These are phyloP conservation scores for Andrena praecox DNA, from an alignment of 2,888 invertebrate genomes.

Conservation along the genomic window DNA sequence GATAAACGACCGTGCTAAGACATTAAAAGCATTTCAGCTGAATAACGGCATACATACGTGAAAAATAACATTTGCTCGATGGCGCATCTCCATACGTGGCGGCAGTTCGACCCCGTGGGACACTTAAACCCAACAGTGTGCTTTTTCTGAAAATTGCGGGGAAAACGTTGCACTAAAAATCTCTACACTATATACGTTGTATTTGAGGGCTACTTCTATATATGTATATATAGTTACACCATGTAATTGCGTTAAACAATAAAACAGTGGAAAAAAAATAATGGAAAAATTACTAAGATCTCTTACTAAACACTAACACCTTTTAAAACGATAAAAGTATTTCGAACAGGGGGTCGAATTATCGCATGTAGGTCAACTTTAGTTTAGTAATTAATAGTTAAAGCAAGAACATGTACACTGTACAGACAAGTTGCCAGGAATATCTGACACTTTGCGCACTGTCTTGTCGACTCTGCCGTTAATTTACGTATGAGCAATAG, in stretches of 20 bases:
- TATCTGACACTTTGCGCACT: neutral
- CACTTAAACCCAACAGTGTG: constrained; percentile 98
- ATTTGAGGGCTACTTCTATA: constrained; percentile 41
- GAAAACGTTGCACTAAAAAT: constrained; percentile 60
- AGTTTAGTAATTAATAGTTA: neutral
- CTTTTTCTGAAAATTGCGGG: constrained; percentile 90
- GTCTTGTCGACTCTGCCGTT: neutral
- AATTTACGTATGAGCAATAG: neutral
- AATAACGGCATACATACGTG: constrained; percentile 90
- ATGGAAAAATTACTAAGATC: constrained; percentile 12
- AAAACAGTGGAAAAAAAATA: constrained; percentile 1
- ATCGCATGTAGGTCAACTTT: constrained; percentile 7
- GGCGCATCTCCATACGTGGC: constrained; percentile 98
- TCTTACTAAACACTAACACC: constrained; percentile 16
- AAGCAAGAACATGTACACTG: neutral
- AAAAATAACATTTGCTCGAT: constrained; percentile 99
- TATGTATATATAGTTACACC: constrained; percentile 33
- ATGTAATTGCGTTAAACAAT: constrained; percentile 14
- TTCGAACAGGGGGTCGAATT: constrained; percentile 3
- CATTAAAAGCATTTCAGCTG: constrained; percentile 50
- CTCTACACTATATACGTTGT: constrained; percentile 48
- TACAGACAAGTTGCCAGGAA: neutral
- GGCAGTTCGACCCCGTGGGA: constrained; percentile 95
- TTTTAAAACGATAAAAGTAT: constrained; percentile 3
- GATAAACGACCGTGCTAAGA: constrained; percentile 31